Percentiles rank a stretch among this genome's conserved stretches.
These are phyloP conservation scores for Montifringilla adamsi DNA, from an alignment of 2,113 vertebrate genomes.

Conservation along the genomic window DNA sequence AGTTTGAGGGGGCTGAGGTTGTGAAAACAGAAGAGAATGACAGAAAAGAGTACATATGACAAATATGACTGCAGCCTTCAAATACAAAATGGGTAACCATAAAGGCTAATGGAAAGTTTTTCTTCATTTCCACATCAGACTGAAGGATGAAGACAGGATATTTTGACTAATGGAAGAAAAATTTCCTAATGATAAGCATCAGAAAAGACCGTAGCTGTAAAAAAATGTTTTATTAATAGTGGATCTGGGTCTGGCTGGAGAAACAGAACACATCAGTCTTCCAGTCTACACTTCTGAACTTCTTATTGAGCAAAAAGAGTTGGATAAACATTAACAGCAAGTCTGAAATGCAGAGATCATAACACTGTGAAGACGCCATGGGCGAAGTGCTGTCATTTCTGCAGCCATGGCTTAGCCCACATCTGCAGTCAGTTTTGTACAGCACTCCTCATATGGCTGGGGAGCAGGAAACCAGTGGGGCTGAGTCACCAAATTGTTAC, in stretches of 20 bases:
- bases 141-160: not conserved
- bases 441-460: not conserved
- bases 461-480: not conserved
- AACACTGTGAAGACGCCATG: not conserved
- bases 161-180: conserved; percentile 16
- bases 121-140: not conserved
- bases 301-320: not conserved
- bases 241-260: not conserved
- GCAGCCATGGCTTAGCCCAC: not conserved
- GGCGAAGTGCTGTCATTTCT: not conserved
- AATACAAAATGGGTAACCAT: not conserved
- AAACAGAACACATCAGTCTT: conserved; percentile 2
- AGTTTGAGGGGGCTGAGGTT: not conserved
- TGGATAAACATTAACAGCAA: not conserved
- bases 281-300: not conserved
- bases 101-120: not conserved
- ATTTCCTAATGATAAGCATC: not conserved
- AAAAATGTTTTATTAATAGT: not conserved
- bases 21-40: not conserved
- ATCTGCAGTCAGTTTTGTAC: not conserved
- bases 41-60: not conserved
- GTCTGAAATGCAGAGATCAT: not conserved
- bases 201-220: not conserved
- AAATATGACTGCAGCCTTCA: not conserved
- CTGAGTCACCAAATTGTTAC: not conserved